Conservation (phyloP, 2,888 invertebrate species). For the Notocelia uddmanniana region DNA sequence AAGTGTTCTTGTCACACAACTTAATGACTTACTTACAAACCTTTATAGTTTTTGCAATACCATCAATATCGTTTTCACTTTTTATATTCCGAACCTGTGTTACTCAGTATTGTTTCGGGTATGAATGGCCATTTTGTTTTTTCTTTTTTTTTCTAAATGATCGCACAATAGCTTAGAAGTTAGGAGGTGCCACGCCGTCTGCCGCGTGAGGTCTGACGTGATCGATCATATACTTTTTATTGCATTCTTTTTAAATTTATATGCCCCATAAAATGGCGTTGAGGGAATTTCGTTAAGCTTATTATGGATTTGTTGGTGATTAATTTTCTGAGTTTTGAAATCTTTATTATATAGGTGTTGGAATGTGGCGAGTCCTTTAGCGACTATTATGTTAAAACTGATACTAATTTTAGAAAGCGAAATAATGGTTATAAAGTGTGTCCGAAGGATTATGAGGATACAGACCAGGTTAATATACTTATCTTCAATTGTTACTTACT, state of each 20-base stretch:
- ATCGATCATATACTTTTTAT: conserved; percentile 44
- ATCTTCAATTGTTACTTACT: too few species aligned
- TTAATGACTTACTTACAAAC: not conserved
- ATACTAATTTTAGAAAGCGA: not conserved
- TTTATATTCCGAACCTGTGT: conserved; percentile 20
- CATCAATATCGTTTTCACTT: conserved; percentile 39
- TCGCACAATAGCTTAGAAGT: conserved; percentile 38
- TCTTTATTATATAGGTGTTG: conserved; percentile 17
- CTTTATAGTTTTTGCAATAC: conserved; percentile 6
- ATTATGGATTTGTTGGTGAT: conserved; percentile 23
- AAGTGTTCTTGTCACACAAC: not conserved
- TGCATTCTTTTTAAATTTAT: conserved; percentile 45
- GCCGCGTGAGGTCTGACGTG: conserved; percentile 55
- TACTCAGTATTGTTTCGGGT: conserved; percentile 16
- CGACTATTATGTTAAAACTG: not conserved
- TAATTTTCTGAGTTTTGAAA: conserved; percentile 32
- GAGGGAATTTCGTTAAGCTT: conserved; percentile 25
- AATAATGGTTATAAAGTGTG: not conserved
- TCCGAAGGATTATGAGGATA: too few species aligned
- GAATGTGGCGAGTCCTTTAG: conserved; percentile 4
- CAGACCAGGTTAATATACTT: too few species aligned
- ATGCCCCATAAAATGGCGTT: conserved; percentile 29
- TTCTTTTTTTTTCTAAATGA: conserved; percentile 40
- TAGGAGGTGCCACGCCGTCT: conserved; percentile 59
- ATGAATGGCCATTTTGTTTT: conserved; percentile 41